Base-by-base conservation (phyloP, 2,888 invertebrate genomes). In the Drosophila silvestris region DNA sequence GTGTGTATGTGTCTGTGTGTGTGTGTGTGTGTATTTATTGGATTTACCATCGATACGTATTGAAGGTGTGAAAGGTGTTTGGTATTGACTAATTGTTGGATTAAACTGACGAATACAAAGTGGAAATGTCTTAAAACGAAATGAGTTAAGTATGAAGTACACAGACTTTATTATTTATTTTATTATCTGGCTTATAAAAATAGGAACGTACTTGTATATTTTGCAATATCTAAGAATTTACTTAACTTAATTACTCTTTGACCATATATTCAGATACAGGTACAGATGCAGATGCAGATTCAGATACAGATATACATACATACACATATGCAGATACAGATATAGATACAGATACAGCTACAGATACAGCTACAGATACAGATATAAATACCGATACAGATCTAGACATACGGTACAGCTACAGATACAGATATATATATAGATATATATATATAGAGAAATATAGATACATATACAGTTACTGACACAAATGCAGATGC, bases 61-160 rank as follows among this genome's bases (percentile, higher is more conserved):
- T 66, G 58, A 62, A 85, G 84, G 85, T 87, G 91, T 91, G 91
- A 91, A 90, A 91, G 89, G 89, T 83, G 91, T 88, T 91, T 90
- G 90, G 87, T 91, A 76, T 86, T 88, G 91, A 90, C 91, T 91
- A 91, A 91, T 91, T 91, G 91, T 83, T 82, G 82, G 83, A 84
- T 90, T 89, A 82, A 79, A 74, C 79, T 74, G 71, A 69, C 69
- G 85, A 84, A 89, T 85, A 85, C 82, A 85, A 85, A 85, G 77
- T 86, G 68, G 73, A 71, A 61, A 33, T 44, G 58, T 52, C 64
- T 71, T 57, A 37, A 52, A 35, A 50, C 28, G 28, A 69, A 41
- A 6, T 44, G 30, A 61, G 30, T 37, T 1, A 10, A 19, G 28
- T 28, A 37, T 39, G 28, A 39, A n/a, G 57, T 7, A n/a, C 39